Percentiles rank a stretch among this genome's conserved stretches.
phyloP scores from a whole-genome alignment of 2,797 vertebrate genomes.

The Lemur catta region DNA sequence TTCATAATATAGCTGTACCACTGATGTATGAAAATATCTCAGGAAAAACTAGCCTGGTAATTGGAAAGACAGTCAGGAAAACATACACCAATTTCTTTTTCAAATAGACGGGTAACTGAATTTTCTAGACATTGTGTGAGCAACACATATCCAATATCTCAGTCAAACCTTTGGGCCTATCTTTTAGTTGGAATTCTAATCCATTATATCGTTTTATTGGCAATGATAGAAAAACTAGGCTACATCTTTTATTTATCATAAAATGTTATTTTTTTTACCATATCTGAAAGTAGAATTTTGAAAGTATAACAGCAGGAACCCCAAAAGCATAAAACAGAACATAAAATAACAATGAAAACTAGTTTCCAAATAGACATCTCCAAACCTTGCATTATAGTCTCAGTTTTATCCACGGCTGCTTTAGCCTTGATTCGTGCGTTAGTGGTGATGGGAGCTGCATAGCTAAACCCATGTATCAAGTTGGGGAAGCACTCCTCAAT shows the following conservation, averaged over 20 bases:
- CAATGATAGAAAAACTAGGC: background rate
- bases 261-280: slow-evolving; percentile 38
- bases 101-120: slow-evolving; percentile 53
- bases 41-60: slow-evolving; percentile 52
- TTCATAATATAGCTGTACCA: slow-evolving; percentile 35
- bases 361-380: slow-evolving; percentile 38
- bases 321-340: slow-evolving; percentile 19
- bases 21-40: slow-evolving; percentile 57
- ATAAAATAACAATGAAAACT: slow-evolving; percentile 36
- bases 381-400: background rate
- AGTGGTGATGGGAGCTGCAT: slow-evolving; percentile 46
- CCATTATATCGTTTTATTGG: slow-evolving; percentile 33
- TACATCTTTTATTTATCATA: slow-evolving; percentile 40
- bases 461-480: slow-evolving; percentile 67
- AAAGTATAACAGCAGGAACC: slow-evolving; percentile 6
- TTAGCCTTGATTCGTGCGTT: slow-evolving; percentile 60
- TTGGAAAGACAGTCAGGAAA: slow-evolving; percentile 54
- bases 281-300: slow-evolving; percentile 40
- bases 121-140: slow-evolving; percentile 53
- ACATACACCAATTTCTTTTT: slow-evolving; percentile 54
- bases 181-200: slow-evolving; percentile 38
- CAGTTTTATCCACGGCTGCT: slow-evolving; percentile 42
- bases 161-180: background rate
- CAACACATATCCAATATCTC: background rate
- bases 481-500: slow-evolving; percentile 56